Conservation (phyloP, 1,140 invertebrate species). For the Drepana arcuata region DNA sequence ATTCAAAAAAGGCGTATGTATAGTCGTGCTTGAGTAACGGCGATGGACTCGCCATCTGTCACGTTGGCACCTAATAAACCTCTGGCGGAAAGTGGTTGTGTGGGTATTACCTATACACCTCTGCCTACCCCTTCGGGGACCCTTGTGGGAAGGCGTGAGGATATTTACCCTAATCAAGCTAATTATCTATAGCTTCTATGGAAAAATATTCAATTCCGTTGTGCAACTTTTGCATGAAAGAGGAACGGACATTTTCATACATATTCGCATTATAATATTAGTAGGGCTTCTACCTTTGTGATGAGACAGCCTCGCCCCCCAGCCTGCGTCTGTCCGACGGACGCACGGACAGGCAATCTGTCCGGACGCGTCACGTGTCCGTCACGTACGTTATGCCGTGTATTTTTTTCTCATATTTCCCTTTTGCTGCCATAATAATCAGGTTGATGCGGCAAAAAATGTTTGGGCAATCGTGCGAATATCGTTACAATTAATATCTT, state of each 20-base stretch:
- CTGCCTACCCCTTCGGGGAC: too few species aligned
- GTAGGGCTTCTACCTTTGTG: neutral
- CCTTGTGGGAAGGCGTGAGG: too few species aligned
- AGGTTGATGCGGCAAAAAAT: too few species aligned
- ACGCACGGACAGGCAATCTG: slow-evolving; percentile 35
- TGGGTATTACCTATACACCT: too few species aligned
- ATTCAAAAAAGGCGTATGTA: too few species aligned
- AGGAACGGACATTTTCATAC: neutral
- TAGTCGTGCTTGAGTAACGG: too few species aligned
- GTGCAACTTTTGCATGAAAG: neutral
- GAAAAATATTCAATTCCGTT: neutral
- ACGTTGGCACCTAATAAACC: too few species aligned
- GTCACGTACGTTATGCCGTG: slow-evolving; percentile 9
- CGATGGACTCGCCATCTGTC: too few species aligned
- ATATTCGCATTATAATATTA: neutral
- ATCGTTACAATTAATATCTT: neutral
- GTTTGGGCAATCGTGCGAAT: neutral
- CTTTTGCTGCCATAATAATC: neutral
- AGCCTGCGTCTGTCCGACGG: slow-evolving; percentile 9
- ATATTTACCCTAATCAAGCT: too few species aligned
- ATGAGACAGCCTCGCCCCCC: slow-evolving; percentile 1
- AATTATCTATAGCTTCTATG: too few species aligned
- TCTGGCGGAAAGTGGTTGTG: too few species aligned
- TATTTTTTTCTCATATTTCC: slow-evolving; percentile 16
- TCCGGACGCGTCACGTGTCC: slow-evolving; percentile 8